Base-by-base conservation (phyloP, 2,888 invertebrate species). In the Anticlea derivata region DNA sequence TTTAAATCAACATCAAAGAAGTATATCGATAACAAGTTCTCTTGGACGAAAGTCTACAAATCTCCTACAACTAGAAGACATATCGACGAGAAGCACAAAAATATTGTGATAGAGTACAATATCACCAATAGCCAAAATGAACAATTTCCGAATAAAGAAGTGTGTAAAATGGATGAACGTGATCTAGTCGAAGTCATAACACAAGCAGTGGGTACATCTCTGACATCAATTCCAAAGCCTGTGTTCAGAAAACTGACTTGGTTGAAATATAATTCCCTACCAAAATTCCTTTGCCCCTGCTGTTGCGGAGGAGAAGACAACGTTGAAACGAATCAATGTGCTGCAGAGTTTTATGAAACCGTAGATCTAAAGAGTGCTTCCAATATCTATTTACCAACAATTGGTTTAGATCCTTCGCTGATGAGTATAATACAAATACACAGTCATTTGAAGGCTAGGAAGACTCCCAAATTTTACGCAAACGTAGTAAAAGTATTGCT, bases 261-360 rank as follows among this genome's bases (percentile, higher is more conserved):
- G 65, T 65, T 60, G 33, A 75, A 66, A 55, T 50, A 43, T 22
- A 38, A 55, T 1, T 53, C 38, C 30, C 48, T 72, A 2, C 82
- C 83, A 6, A 79, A 55, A 50, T 17, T 76, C 0, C 12, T 78
- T 0, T 88, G 86, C 37, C 86, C 87, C 0, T 87, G 87, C 58
- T 85, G 85, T 51, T 78, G 80, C 2, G 76, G 75, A 4, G 66
- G 63, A n/a, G 73, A 70, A 0, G 40, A 74, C 44, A 56, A 51
- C 5, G 41, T 64, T 11, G 68, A 75, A 50, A 61, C 63, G 1
- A 70, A 65, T 50, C 64, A 61, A 34, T 72, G 58, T 30, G 46
- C 66, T n/a, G 58, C 48, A 6, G 74, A 66, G 51, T 85, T 82
- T 1, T 85, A 78, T 52, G 83, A 86, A 67, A 80, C 68, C 39